Base-by-base conservation (phyloP, 2,797 vertebrate genomes). In the Pseudomugil tenellus region DNA sequence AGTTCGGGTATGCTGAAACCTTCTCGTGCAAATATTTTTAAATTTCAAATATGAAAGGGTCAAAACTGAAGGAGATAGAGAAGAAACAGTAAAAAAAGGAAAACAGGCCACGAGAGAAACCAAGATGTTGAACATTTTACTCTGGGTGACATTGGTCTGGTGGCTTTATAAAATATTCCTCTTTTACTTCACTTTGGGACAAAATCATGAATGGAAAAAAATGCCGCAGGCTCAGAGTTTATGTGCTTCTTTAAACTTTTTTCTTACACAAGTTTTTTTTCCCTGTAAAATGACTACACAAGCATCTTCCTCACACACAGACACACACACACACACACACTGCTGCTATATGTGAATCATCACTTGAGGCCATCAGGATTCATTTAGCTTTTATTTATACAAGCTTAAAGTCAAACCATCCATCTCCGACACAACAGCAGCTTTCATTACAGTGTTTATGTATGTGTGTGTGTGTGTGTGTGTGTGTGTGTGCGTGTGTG, bases 371-470 rank as follows among this genome's bases (percentile, higher is more conserved):
- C 77, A 83, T 87, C 86, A 79, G 68, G 76, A 84, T 92, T 91
- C 90, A 91, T 91, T 92, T 91, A 85, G 84, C 84, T 87, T 89
- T 90, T 91, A 91, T 92, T 91, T 91, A 90, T 89, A 91, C 86
- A 90, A 87, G 88, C 88, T 90, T 87, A 78, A 84, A 92, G 88
- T 89, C 87, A 87, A 81, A 80, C 87, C 89, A 89, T 91, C 88
- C 88, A 89, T 89, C 91, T 91, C 81, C 63, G 76, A 83, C 81
- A 83, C 81, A 79, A 58, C 54, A 79, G 86, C 62, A 88, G 89
- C 86, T 72, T 80, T 79, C 88, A 87, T 90, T 90, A 90, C 72
- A 12, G 2, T 48, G 74, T 69, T 73, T 73, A 62, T 77, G 74
- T 74, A 56, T 77, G 60, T 72, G 2, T 46, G 74, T 69, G 72